Percentiles rank a stretch among this genome's conserved stretches.
These are phyloP conservation scores for Zaprionus tsacasi DNA, from an alignment of 1,140 invertebrate genomes.

Conservation along the genomic window DNA sequence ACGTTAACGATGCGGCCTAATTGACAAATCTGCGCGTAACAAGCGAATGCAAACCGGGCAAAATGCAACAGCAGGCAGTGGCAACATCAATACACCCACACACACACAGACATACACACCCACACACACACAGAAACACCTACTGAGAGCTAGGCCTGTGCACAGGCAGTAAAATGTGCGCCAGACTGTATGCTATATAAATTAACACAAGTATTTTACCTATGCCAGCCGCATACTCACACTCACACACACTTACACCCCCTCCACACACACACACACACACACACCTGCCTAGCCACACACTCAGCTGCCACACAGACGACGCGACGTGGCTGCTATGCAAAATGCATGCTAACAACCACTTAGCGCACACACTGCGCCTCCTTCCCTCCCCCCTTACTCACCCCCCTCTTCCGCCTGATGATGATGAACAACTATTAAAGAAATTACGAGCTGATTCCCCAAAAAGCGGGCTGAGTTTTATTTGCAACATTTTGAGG, in stretches of 20 bases:
- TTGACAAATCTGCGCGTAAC: conserved; percentile 75
- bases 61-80: conserved; percentile 48
- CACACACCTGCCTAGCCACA: conserved; percentile 2
- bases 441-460: conserved; percentile 76
- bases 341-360: conserved; percentile 77
- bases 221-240: conserved; percentile 42
- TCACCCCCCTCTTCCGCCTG: background rate
- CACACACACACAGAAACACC: background rate
- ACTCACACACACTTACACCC: conserved; percentile 9
- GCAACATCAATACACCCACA: conserved; percentile 21
- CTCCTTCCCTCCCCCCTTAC: background rate
- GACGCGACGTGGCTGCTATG: conserved; percentile 26
- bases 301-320: conserved; percentile 1
- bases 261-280: conserved; percentile 18
- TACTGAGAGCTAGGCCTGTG: background rate
- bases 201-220: conserved; percentile 77
- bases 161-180: conserved; percentile 19
- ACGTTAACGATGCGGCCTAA: conserved; percentile 68
- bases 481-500: conserved; percentile 80
- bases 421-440: conserved; percentile 62
- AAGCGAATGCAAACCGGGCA: conserved; percentile 59
- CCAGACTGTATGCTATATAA: conserved; percentile 67
- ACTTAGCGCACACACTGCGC: conserved; percentile 59
- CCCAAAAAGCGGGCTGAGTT: conserved; percentile 49
- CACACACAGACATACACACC: conserved; percentile 9